Percentiles rank a stretch among this genome's conserved stretches.
Evolutionary conservation across 2,888 invertebrate genomes (phyloP).

Genomic region (Scaptomyza tumidula): DNA sequence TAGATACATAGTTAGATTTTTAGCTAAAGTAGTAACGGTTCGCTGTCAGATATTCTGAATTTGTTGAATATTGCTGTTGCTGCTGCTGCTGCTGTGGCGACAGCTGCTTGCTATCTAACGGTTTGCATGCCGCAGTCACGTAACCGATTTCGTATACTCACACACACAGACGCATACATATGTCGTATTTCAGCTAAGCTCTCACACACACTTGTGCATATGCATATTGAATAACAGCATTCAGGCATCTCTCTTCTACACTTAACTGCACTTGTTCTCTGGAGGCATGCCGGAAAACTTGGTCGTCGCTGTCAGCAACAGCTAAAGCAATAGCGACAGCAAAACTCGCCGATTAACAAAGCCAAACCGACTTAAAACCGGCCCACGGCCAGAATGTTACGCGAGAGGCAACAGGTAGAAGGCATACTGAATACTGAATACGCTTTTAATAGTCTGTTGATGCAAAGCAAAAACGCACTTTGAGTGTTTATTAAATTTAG

Average conservation of each 20-base stretch:
- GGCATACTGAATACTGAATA: slow-evolving; percentile 8
- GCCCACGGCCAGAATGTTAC: slow-evolving; percentile 15
- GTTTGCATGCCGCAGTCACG: slow-evolving; percentile 65
- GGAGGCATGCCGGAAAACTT: slow-evolving; percentile 55
- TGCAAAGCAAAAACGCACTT: no score
- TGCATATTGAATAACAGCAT: slow-evolving; percentile 76
- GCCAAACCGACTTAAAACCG: slow-evolving; percentile 26
- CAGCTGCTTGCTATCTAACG: slow-evolving; percentile 76
- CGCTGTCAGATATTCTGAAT: slow-evolving; percentile 40
- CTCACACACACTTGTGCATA: slow-evolving; percentile 34
- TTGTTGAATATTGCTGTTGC: slow-evolving; percentile 20
- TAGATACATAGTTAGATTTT: slow-evolving; percentile 1
- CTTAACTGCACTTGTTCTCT: slow-evolving; percentile 73
- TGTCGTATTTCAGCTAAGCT: slow-evolving; percentile 3
- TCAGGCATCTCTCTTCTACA: slow-evolving; percentile 29
- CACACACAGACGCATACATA: slow-evolving; percentile 24
- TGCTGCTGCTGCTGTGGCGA: slow-evolving; percentile 29
- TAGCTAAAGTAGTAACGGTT: slow-evolving; percentile 48
- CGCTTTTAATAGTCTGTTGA: slow-evolving; percentile 2
- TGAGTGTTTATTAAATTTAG: no score
- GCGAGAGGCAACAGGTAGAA: background rate
- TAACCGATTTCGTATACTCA: slow-evolving; percentile 64
- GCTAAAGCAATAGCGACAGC: slow-evolving; percentile 14
- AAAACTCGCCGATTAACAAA: slow-evolving; percentile 23
- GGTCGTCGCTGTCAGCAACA: slow-evolving; percentile 38